Evolutionary conservation across 2,797 vertebrate species (phyloP), one percentile per base, ranked within the genome.

Genomic region (Setipinna tenuifilis): DNA sequence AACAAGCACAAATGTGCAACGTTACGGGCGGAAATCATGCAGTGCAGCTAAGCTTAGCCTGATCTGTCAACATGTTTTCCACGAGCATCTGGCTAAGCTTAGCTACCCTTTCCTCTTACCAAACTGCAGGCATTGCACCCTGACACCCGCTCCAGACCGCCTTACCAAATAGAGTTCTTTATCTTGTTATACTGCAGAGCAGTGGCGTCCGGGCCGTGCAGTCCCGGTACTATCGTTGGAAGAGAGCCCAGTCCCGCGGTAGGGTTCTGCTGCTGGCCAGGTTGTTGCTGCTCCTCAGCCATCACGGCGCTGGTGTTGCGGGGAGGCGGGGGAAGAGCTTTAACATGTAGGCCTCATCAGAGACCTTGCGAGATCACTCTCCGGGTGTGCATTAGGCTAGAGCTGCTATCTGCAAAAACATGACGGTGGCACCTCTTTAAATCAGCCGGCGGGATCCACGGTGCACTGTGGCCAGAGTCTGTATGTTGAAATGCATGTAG

Each of bases 151-250:
- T 41, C 19, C 16, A 7, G 28, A 75, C 68, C 35, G 11, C 93
- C 96, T 98, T 95, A 99, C 98, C 98, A 98, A 96, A 99, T 98
- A 90, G 98, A 99, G 95, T 96, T 97, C 95, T 97, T 97, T 93
- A 98, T 98, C 95, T 98, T 98, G 96, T 97, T 97, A 96, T 97
- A 97, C 94, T 98, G 98, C 93, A 98, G 95, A 92, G 97, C 97
- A 93, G 94, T 97, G 58, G 98, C 97, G 93, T 99, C 98, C 78
- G 96, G 94, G 90, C 97, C 97, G 91, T 97, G 97, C 90, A 98
- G 96, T 94, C 96, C 97, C 35, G 97, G 96, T 91, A 98, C 96
- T 88, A 98, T 93, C 87, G 97, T 94, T 89, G 97, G 97, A 92
- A 98, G 94, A 88, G 96, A 95, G 93, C 94, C 95, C 90, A 93